Conservation (phyloP, 1,140 invertebrate species). For the Pentalonia nigronervosa region DNA sequence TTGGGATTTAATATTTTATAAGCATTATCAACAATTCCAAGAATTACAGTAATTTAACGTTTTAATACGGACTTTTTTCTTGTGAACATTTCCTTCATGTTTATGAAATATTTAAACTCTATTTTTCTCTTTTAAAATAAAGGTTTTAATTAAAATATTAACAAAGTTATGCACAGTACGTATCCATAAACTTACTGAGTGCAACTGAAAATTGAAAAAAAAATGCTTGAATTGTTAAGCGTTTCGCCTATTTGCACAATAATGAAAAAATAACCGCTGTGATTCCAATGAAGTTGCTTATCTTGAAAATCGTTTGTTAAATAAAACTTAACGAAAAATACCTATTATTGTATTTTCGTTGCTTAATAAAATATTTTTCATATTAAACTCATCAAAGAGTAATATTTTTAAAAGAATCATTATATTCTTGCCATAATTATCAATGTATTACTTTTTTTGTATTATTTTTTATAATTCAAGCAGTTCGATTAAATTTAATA, state of each 20-base stretch:
- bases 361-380: neutral
- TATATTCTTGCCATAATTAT: neutral
- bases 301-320: neutral
- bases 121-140: neutral
- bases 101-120: neutral
- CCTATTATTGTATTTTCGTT: neutral
- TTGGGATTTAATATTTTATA: neutral
- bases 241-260: neutral
- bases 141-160: constrained; percentile 20
- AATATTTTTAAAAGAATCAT: neutral
- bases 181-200: neutral
- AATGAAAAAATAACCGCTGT: neutral
- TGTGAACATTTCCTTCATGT: neutral
- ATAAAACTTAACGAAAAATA: neutral
- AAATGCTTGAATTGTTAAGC: neutral
- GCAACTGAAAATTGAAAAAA: neutral
- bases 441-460: neutral
- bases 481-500: neutral
- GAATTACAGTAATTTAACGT: neutral
- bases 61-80: neutral
- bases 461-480: neutral
- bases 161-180: neutral
- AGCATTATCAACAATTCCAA: neutral
- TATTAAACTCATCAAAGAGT: neutral
- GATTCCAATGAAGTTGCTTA: neutral